Base-by-base conservation (phyloP, 2,797 vertebrate species). In the Argyrosomus regius region DNA sequence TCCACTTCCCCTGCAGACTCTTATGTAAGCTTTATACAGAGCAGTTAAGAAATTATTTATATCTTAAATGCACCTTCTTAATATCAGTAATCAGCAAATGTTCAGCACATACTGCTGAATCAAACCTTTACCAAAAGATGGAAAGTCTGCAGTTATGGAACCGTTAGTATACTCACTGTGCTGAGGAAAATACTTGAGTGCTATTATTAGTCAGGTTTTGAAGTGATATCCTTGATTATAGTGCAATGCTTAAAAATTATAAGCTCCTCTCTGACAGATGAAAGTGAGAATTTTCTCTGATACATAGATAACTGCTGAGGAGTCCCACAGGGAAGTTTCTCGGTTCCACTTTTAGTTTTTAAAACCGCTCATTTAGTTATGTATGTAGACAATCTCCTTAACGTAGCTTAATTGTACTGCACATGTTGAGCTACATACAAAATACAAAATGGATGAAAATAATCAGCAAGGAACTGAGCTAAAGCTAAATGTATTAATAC, bases 41-140 rank as follows among this genome's bases (percentile, higher is more conserved):
- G 59, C 49, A 26, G 53, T 72, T 72, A 57, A 73, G 70, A 39
- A 75, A 84, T 85, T 31, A 88, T 84, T 88, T 64, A 83, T 73
- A 59, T 72, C 63, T 59, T 18, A 84, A 81, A 80, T 57, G 5
- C 28, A 66, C 26, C 16, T 28, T 77, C 31, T 73, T 73, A 50
- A 78, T 72, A 74, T 77, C 67, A 71, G 70, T 24, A 71, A 75
- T 81, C 46, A 80, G 77, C 58, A 80, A 60, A 65, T 77, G 65
- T 72, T 73, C 59, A 35, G 28, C 63, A 22, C 14, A 39, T 31
- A 61, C 57, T 71, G 73, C 69, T 78, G 77, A 81, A 72, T 80
- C 61, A 69, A 75, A 60, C 22, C 4, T 64, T 50, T 5, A 52
- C 35, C 31, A 26, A 13, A 62, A 56, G n/a, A 46, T 48, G n/a